These are phyloP conservation scores for Arvicanthis niloticus DNA, from an alignment of 2,113 vertebrate genomes.

Conservation along the genomic window DNA sequence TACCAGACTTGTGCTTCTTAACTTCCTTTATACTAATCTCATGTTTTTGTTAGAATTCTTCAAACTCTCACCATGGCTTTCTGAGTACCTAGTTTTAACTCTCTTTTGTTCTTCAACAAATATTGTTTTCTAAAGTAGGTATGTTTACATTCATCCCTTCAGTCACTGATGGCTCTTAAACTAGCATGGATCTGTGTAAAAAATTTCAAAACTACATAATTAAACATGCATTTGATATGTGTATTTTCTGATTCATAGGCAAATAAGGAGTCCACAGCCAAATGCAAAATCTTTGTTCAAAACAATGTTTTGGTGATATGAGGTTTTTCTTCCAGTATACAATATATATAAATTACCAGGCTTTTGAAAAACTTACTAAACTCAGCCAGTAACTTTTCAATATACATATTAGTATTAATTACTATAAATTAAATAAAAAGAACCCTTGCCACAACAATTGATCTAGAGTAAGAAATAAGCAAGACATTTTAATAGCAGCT, in stretches of 20 bases:
- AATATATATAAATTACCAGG: not conserved
- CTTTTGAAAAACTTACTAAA: not conserved
- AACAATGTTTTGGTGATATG: not conserved
- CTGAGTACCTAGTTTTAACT: fast-evolving
- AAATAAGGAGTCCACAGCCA: not conserved
- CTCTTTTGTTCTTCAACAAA: not conserved
- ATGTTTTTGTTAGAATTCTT: not conserved
- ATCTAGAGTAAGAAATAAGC: conserved; percentile 61
- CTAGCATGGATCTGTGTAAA: not conserved
- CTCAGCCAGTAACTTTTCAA: conserved; percentile 1
- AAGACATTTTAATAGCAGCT: conserved; percentile 72
- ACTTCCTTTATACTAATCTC: not conserved
- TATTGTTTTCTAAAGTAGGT: not conserved
- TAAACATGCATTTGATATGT: not conserved
- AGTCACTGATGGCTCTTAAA: not conserved
- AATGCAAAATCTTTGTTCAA: not conserved
- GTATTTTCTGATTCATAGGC: not conserved
- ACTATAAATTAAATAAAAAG: conserved; percentile 58
- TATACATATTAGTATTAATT: conserved; percentile 38
- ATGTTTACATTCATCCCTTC: not conserved
- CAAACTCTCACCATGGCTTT: not conserved
- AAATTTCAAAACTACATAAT: not conserved
- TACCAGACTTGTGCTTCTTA: not conserved
- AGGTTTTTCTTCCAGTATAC: not conserved
- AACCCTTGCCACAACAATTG: conserved; percentile 45